A percentile compares a stretch with the other conserved stretches of the same genome.
Evolutionary conservation across 1,140 invertebrate genomes (phyloP).

Genomic region (Amyelois transitella): DNA sequence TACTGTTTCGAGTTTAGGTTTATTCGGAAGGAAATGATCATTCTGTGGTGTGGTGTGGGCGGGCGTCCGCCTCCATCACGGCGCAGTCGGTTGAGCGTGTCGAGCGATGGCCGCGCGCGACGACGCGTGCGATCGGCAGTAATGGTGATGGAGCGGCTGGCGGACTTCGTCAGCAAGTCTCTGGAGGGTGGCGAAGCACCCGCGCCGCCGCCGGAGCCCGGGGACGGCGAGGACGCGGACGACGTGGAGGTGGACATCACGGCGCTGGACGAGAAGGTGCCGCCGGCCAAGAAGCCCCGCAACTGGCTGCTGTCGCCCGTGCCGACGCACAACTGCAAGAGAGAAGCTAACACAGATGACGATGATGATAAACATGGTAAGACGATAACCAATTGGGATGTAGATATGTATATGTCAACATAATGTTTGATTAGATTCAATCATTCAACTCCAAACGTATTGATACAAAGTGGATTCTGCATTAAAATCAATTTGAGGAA

Average conservation of each 20-base stretch:
- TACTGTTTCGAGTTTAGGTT: constrained; percentile 19
- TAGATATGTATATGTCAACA: too few species aligned
- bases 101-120: constrained; percentile 51
- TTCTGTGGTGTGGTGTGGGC: constrained; percentile 32
- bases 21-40: not conserved
- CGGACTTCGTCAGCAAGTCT: constrained; percentile 70
- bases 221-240: constrained; percentile 46
- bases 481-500: too few species aligned
- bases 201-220: constrained; percentile 56
- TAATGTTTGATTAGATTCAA: too few species aligned
- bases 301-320: constrained; percentile 63
- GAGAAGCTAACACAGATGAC: constrained; percentile 39
- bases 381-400: too few species aligned
- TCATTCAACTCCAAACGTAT: too few species aligned
- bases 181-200: constrained; percentile 62
- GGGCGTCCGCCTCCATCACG: constrained; percentile 37
- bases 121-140: constrained; percentile 53
- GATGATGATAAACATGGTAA: constrained; percentile 63
- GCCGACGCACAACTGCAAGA: constrained; percentile 44
- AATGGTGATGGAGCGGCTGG: constrained; percentile 72
- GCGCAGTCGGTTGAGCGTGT: constrained; percentile 49
- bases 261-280: constrained; percentile 51
- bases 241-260: constrained; percentile 63
- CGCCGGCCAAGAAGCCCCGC: constrained; percentile 52
- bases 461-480: too few species aligned